A percentile compares a stretch with the other conserved stretches of the same genome.
These are phyloP conservation scores for Brenthis hecate DNA, from an alignment of 2,888 invertebrate species.

Conservation along the genomic window DNA sequence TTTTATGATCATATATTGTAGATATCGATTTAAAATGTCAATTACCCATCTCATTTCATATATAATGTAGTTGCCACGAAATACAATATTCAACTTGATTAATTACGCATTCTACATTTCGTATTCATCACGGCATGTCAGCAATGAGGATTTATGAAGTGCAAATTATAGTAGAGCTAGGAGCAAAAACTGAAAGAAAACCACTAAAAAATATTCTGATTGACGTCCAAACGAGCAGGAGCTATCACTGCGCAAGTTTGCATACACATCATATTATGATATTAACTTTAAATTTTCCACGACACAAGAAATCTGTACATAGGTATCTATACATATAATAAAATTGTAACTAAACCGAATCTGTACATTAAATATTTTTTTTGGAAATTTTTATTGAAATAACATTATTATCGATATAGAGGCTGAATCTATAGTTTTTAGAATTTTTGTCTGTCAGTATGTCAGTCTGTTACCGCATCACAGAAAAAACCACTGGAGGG, in stretches of 20 bases:
- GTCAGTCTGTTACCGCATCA: no score
- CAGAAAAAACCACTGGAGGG: no score
- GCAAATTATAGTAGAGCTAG: conserved; percentile 58
- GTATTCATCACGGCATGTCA: conserved; percentile 65
- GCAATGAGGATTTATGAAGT: conserved; percentile 69
- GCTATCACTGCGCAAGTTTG: conserved; percentile 31
- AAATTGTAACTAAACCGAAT: no score
- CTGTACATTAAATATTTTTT: no score
- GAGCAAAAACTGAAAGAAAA: conserved; percentile 50
- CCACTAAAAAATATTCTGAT: conserved; percentile 58
- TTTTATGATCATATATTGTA: not conserved
- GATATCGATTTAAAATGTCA: conserved; percentile 11
- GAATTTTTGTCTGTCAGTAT: no score
- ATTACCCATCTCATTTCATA: conserved; percentile 7
- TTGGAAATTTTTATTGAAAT: no score
- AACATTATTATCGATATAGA: no score
- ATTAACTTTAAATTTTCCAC: not conserved
- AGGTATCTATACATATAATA: no score
- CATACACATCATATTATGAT: conserved; percentile 2
- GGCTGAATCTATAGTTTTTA: no score
- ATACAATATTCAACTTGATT: conserved; percentile 43
- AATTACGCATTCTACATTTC: conserved; percentile 53
- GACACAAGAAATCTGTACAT: no score
- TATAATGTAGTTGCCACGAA: conserved; percentile 21
- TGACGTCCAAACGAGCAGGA: conserved; percentile 37